Evolutionary conservation across 2,797 vertebrate species (phyloP).

Genomic region (Melanotaenia nigrans): DNA sequence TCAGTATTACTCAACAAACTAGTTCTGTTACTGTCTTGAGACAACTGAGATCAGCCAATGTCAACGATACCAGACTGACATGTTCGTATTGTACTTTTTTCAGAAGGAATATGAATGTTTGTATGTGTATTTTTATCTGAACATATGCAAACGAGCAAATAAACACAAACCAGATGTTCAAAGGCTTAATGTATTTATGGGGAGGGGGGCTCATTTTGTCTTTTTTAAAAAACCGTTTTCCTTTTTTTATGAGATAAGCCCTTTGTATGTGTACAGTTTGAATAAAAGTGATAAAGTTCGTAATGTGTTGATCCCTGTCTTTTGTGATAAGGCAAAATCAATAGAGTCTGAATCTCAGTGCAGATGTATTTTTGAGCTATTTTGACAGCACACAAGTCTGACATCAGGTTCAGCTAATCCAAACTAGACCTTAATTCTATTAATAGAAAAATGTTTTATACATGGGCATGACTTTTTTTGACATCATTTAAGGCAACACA

Average conservation of each 20-base stretch:
- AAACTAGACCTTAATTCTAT: neutral
- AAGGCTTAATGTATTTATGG: slow-evolving; percentile 78
- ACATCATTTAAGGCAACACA: neutral
- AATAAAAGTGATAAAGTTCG: slow-evolving; percentile 85
- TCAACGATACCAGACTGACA: slow-evolving; percentile 44
- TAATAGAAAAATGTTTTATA: neutral
- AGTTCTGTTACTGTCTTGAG: slow-evolving; percentile 32
- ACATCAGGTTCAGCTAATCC: neutral
- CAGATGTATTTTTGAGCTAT: neutral
- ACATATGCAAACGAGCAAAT: slow-evolving; percentile 71
- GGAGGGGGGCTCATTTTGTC: slow-evolving; percentile 78
- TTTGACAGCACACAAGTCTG: neutral
- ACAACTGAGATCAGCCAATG: slow-evolving; percentile 34
- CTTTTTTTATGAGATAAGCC: slow-evolving; percentile 74
- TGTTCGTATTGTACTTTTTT: slow-evolving; percentile 54
- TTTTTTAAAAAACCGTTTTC: slow-evolving; percentile 82
- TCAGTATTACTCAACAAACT: slow-evolving; percentile 48
- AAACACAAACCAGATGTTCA: slow-evolving; percentile 58
- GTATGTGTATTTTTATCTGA: slow-evolving; percentile 43
- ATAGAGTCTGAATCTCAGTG: neutral
- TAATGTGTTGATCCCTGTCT: slow-evolving; percentile 50
- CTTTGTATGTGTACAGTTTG: slow-evolving; percentile 85
- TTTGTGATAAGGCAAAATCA: slow-evolving; percentile 29
- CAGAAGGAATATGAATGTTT: slow-evolving; percentile 63
- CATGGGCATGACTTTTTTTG: neutral